Evolutionary conservation across 2,113 vertebrate genomes (phyloP).

Genomic region (Chaenocephalus aceratus): DNA sequence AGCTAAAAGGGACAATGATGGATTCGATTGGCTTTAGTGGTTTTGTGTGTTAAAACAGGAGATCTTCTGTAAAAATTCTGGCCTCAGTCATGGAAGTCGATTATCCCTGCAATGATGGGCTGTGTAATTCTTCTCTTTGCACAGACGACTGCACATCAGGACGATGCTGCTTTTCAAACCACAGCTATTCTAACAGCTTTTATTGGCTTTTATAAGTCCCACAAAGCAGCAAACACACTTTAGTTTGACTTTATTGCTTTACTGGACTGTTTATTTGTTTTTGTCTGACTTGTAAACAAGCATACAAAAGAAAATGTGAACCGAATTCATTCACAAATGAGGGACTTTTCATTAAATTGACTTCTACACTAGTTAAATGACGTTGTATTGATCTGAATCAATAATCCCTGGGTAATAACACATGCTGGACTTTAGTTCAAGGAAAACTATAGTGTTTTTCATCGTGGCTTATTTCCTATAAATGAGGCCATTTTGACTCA

Average conservation of each 20-base stretch:
- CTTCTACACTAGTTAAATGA: not conserved
- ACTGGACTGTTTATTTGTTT: slow-evolving; percentile 4
- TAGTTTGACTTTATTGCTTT: not conserved
- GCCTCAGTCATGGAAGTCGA: slow-evolving; percentile 39
- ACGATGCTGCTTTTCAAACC: slow-evolving; percentile 27
- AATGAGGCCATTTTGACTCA: not conserved
- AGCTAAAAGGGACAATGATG: slow-evolving; percentile 63
- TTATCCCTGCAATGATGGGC: slow-evolving; percentile 27
- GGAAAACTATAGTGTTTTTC: not conserved
- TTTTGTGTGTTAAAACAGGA: slow-evolving; percentile 66
- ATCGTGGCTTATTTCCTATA: not conserved
- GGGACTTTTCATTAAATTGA: not conserved
- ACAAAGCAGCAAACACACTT: slow-evolving; percentile 1
- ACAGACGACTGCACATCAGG: slow-evolving; percentile 9
- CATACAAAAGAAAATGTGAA: not conserved
- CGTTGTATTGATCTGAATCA: not conserved
- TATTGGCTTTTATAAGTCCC: slow-evolving; percentile 4
- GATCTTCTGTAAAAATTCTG: slow-evolving; percentile 65
- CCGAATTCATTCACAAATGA: not conserved
- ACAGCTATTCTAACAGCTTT: not conserved
- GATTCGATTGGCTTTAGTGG: slow-evolving; percentile 65
- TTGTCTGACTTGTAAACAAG: slow-evolving; percentile 15
- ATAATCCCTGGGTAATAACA: not conserved
- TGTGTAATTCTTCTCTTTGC: slow-evolving; percentile 7
- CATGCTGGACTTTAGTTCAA: not conserved